Base-by-base conservation (phyloP, 2,113 vertebrate genomes). In the Gadus macrocephalus region DNA sequence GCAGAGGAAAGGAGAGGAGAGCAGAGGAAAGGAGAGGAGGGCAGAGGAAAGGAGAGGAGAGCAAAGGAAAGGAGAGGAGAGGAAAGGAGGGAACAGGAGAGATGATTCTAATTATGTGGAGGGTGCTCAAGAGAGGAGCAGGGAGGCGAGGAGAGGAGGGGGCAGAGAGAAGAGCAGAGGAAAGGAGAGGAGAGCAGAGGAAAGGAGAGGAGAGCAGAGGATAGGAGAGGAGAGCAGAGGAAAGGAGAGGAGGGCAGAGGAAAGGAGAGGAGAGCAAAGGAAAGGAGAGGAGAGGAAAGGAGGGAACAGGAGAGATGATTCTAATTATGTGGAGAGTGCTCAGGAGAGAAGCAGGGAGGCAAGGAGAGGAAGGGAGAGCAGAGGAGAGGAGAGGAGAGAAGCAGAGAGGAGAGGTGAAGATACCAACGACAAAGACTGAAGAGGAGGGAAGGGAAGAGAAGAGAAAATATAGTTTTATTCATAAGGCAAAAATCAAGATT, bases 391-490 rank as follows among this genome's bases (percentile, higher is more conserved):
- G 56, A 59, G n/a, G n/a, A 59, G 56, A 59, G 56, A 17, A n/a
- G 15, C 15, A 16, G n/a, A 17, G 55, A 58, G 55, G n/a, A 58
- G 16, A 58, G n/a, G 56, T n/a, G 56, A 15, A 58, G 56, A 58
- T 9, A 58, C 5, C 15, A 58, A 14, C 2, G 4, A 8, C 1
- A 58, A 17, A 58, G 56, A 17, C 16, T 14, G n/a, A 14, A 58
- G 56, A 58, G n/a, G 56, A 58, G 56, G 56, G n/a, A 19, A 15
- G 55, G 11, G 17, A 15, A 59, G 56, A 59, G 16, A 59, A 59
- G 56, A 59, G 56, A n/a, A 19, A 19, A 35, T 35, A 35, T 35
- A 5, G n/a, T 66, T 22, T 25, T 69, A 68, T 71, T 25, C 20
- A 27, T 56, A 55, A 61, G 59, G 63, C 27, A 12, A 66, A 66